Evolutionary conservation across 2,888 invertebrate species (phyloP).

Genomic region (Sinodicranocentrus sp.): DNA sequence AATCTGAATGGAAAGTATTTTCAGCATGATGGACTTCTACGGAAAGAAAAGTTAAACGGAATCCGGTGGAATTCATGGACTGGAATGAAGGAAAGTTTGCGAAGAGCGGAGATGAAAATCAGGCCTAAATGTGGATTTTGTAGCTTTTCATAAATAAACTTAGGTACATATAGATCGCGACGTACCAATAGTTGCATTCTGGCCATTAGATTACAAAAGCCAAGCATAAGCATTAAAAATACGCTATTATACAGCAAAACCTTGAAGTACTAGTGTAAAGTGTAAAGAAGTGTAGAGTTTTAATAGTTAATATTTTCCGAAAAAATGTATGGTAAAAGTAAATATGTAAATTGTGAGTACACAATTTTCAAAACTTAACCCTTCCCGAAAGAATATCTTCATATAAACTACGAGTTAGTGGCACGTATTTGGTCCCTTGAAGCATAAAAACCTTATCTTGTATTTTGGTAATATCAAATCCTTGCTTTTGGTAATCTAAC

Average conservation of each 20-base stretch:
- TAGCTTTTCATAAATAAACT: conserved; percentile 34
- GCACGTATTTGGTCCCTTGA: conserved; percentile 84
- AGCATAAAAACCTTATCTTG: conserved; percentile 86
- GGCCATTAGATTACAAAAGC: neutral
- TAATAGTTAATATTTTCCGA: neutral
- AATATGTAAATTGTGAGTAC: neutral
- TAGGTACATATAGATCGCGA: neutral
- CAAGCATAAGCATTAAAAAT: no score
- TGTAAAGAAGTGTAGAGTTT: neutral
- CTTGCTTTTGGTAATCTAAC: conserved; percentile 89
- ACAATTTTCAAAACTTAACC: conserved; percentile 7
- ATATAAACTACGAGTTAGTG: conserved; percentile 85
- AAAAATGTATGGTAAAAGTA: no score
- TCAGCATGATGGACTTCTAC: conserved; percentile 44
- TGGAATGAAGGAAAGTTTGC: conserved; percentile 62
- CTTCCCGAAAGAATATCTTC: conserved; percentile 55
- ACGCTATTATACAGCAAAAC: no score
- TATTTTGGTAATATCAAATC: conserved; percentile 84
- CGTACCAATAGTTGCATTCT: neutral
- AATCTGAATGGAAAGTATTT: conserved; percentile 64
- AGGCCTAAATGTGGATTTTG: conserved; percentile 60
- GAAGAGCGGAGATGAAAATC: conserved; percentile 67
- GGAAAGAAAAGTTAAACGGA: conserved; percentile 56
- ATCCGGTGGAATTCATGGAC: conserved; percentile 66
- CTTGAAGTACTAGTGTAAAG: no score